phyloP scores from a whole-genome alignment of 2,113 vertebrate species.

The Electrona antarctica region DNA sequence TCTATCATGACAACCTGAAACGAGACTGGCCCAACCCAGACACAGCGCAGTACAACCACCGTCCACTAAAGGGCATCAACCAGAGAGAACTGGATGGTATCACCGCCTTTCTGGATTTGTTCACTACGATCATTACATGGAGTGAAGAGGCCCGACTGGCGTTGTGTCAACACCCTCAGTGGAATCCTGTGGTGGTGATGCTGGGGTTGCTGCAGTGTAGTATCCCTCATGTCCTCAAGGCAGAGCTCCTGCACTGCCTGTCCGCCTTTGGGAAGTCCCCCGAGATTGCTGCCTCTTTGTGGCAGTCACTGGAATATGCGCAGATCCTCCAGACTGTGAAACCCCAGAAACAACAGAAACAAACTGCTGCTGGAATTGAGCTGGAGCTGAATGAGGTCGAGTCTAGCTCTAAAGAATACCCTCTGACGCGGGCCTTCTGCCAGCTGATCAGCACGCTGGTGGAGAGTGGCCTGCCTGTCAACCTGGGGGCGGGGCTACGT shows the following conservation, averaged over 20 bases:
- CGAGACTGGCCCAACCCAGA: conserved; percentile 91
- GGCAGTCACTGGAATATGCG: conserved; percentile 96
- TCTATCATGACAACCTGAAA: conserved; percentile 95
- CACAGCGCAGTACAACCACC: conserved; percentile 90
- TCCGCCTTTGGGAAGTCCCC: conserved; percentile 95
- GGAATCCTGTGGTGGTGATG: conserved; percentile 95
- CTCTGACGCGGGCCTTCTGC: conserved; percentile 92
- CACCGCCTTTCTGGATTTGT: conserved; percentile 90
- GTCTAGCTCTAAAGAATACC: conserved; percentile 94
- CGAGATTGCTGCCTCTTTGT: conserved; percentile 94
- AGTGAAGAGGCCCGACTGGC: conserved; percentile 97
- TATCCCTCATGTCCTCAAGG: conserved; percentile 91
- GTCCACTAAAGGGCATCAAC: conserved; percentile 92
- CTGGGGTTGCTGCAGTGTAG: conserved; percentile 95
- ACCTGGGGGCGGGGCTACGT: conserved; percentile 91
- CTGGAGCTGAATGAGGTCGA: conserved; percentile 97
- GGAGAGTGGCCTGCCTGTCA: conserved; percentile 92
- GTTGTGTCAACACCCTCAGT: conserved; percentile 95
- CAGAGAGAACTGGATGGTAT: conserved; percentile 95
- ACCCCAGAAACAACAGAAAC: conserved; percentile 87
- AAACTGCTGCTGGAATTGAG: conserved; percentile 87
- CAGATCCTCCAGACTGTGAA: conserved; percentile 96
- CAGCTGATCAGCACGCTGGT: conserved; percentile 91
- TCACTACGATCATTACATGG: conserved; percentile 92
- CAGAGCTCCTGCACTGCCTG: conserved; percentile 86